Base-by-base conservation (phyloP, 2,888 invertebrate species). In the Nomada goodeniana region DNA sequence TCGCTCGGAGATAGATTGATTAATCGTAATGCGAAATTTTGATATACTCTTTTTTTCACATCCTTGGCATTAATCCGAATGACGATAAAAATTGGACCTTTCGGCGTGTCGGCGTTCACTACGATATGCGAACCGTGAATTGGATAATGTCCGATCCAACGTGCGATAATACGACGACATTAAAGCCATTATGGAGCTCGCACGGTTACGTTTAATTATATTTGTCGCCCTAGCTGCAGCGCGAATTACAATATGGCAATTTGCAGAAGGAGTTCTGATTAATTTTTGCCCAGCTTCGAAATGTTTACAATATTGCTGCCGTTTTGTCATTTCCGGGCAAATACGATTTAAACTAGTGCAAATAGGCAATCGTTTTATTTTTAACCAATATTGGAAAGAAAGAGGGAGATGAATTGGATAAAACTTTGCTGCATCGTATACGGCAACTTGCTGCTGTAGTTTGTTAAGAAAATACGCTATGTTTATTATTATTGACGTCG, bases 201-300 rank as follows among this genome's bases (percentile, higher is more conserved):
- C 72, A 65, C 80, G 72, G 60, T 80, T 79, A 72, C 29, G 61
- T 67, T 80, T 72, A 71, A 80, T 80, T 72, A 72, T 72, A 72
- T 79, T 67, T 57, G 67, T 71, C 53, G 80, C 36, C 26, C 50
- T 67, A 67, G 20, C 80, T 65, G 50, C 36, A 73, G 73, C 23
- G 67, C 55, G 68, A 36, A 70, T 80, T 80, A 63, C 73, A 80
- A 73, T 80, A 80, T 80, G 73, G 29, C 63, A 50, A 29, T 61
- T 63, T 71, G 67, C 60, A 65, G 80, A 79, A 67, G 47, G 55
- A 11, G 18, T 55, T 60, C 47, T 71, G 61, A 71, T 80, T 80
- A 72, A 79, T 80, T 61, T 67, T 80, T 71, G 53, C 65, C 15
- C 53, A 23, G 65, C 26, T 65, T 55, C 55, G 50, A 72, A 71